phyloP scores from a whole-genome alignment of 53 echinoderm and acorn worm species.

The Astropecten irregularis region DNA sequence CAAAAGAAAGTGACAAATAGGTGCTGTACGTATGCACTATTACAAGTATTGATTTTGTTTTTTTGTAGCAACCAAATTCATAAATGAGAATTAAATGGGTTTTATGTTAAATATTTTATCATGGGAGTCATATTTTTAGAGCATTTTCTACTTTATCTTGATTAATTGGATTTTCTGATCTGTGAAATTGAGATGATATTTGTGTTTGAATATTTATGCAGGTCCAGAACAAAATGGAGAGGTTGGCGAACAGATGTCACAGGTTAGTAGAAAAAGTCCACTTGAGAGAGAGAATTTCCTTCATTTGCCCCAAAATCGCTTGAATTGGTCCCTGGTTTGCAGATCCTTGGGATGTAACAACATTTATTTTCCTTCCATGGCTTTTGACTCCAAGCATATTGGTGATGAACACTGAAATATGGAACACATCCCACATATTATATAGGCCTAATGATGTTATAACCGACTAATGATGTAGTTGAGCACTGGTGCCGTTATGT shows the following conservation, averaged over 20 bases:
- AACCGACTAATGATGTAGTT: too few species aligned
- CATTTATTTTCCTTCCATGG: background rate
- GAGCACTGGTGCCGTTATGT: too few species aligned
- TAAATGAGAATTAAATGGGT: too few species aligned
- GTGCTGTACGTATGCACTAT: too few species aligned
- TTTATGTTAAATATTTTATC: too few species aligned
- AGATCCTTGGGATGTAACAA: background rate
- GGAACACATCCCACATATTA: background rate
- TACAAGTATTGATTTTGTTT: too few species aligned
- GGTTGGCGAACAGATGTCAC: conserved; percentile 27
- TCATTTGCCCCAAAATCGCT: background rate
- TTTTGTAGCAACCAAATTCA: too few species aligned
- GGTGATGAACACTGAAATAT: background rate
- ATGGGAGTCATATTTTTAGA: too few species aligned
- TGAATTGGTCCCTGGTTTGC: background rate
- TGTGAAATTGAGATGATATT: too few species aligned
- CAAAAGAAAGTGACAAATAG: too few species aligned
- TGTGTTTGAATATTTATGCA: background rate
- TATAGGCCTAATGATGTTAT: background rate
- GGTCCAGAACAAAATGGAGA: conserved; percentile 10
- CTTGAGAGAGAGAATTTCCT: background rate
- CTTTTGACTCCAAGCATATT: background rate
- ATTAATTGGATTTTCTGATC: too few species aligned
- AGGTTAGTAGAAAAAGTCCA: background rate
- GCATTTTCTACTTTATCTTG: too few species aligned